Base-by-base conservation (phyloP, 2,888 invertebrate genomes). In the Aethes cnicana region DNA sequence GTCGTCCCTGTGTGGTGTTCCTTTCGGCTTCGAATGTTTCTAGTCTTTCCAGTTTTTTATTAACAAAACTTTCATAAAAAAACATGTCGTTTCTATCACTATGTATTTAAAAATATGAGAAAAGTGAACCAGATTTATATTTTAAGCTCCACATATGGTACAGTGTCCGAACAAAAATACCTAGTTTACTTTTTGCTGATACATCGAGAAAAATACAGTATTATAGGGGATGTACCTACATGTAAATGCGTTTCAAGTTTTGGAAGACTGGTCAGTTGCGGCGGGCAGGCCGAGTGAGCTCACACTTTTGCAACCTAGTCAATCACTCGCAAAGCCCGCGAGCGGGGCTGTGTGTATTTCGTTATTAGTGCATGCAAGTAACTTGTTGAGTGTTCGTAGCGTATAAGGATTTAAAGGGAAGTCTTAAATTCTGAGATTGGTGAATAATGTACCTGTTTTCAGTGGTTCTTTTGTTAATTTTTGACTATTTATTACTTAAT, bases 401-500 rank as follows among this genome's bases (percentile, higher is more conserved):
- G 77, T 85, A 83, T 88, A 86, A 87, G 88, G 81, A 84, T 84
- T 84, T 84, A 77, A 82, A 72, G 65, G 66, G 69, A 74, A 81
- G 77, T 83, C 75, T 83, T 81, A 78, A 86, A 86, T 81, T 85
- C 79, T 77, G 85, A 87, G 84, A 86, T 86, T 84, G 86, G 81
- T 82, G 80, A 86, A 77, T 77, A 76, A 81, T 84, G 88, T 88
- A 88, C 88, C 87, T 88, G 87, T 88, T 87, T 86, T 86, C 84
- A 84, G 77, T 84, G 84, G 84, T 87, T 85, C 84, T 86, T 88
- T 88, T 87, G 86, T 88, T 87, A 84, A 81, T 85, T 86, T 88
- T 89, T 88, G 87, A 88, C 86, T 88, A 89, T 89, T 89, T 89
- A 87, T 89, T 88, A 78, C 73, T 72, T 74, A 78, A 86, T 87